phyloP scores from a whole-genome alignment of 1,140 invertebrate genomes.

The Diabrotica undecimpunctata region DNA sequence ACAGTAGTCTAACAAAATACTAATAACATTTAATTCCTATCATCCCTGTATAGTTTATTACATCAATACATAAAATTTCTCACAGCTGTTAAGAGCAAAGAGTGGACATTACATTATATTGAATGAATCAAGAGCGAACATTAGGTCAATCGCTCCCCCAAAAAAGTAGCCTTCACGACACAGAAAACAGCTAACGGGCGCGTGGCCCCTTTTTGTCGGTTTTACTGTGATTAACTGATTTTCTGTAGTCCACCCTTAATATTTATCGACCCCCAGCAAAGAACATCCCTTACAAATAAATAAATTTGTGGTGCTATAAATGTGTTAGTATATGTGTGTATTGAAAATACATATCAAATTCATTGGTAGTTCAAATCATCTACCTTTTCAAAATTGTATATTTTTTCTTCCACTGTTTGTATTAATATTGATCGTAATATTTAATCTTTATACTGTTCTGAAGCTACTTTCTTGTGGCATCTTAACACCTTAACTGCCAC shows the following conservation, averaged over 20 bases:
- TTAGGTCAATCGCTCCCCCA: conserved; percentile 27
- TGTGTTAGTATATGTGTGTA: not conserved
- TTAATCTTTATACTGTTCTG: no score
- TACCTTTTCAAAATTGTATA: not conserved
- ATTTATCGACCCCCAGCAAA: conserved; percentile 29
- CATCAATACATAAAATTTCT: not conserved
- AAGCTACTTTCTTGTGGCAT: no score
- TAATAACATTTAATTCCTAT: not conserved
- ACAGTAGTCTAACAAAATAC: no score
- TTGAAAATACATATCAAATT: not conserved
- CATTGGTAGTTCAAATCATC: not conserved
- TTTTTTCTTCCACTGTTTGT: no score
- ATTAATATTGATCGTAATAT: no score
- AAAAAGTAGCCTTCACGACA: conserved; percentile 19
- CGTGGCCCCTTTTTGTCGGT: conserved; percentile 29
- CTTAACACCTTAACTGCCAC: no score
- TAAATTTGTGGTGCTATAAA: not conserved
- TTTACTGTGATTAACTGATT: conserved; percentile 13
- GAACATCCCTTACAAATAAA: conserved; percentile 15
- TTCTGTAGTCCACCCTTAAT: conserved; percentile 19
- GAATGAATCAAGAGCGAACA: conserved; percentile 17
- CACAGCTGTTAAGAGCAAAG: conserved; percentile 22
- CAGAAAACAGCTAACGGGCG: not conserved
- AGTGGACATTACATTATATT: conserved; percentile 25
- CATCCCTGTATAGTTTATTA: not conserved